A percentile compares a stretch with the other conserved stretches of the same genome.
These are phyloP conservation scores for Aspidapion aeneum DNA, from an alignment of 2,888 invertebrate genomes.

Conservation along the genomic window DNA sequence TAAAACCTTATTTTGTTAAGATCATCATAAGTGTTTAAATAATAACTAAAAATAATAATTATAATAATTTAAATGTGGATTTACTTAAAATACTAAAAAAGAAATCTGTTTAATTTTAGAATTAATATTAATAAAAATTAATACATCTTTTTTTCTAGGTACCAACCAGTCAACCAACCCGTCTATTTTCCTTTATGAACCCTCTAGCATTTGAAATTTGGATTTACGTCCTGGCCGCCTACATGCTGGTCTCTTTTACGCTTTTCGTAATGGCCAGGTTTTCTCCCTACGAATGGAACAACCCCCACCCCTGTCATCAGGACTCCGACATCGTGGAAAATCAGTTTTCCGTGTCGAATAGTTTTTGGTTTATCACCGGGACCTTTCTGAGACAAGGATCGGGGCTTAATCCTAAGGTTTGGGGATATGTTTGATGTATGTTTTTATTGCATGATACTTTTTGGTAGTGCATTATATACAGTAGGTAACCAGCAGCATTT, in stretches of 20 bases:
- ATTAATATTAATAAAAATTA: too few species aligned
- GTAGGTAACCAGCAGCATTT: too few species aligned
- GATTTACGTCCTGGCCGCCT: slow-evolving; percentile 92
- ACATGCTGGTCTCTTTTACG: slow-evolving; percentile 89
- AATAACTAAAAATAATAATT: too few species aligned
- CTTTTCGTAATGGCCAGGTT: slow-evolving; percentile 96
- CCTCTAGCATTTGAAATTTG: slow-evolving; percentile 96
- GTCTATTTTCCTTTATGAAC: slow-evolving; percentile 93
- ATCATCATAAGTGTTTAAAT: too few species aligned
- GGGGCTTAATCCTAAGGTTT: slow-evolving; percentile 79
- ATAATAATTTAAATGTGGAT: too few species aligned
- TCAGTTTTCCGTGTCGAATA: slow-evolving; percentile 94
- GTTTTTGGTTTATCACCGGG: slow-evolving; percentile 88
- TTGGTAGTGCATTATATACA: too few species aligned
- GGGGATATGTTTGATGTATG: slow-evolving; percentile 21
- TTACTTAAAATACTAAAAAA: too few species aligned
- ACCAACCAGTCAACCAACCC: slow-evolving; percentile 82
- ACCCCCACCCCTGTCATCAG: slow-evolving; percentile 74
- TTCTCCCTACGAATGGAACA: slow-evolving; percentile 95
- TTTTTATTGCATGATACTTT: not conserved
- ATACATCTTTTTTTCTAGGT: slow-evolving; percentile 55
- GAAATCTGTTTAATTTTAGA: too few species aligned
- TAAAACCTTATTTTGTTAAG: too few species aligned
- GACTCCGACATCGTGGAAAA: slow-evolving; percentile 87
- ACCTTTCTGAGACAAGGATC: slow-evolving; percentile 85